These are phyloP conservation scores for Calonectris borealis DNA, from an alignment of 2,113 vertebrate genomes.

Conservation along the genomic window DNA sequence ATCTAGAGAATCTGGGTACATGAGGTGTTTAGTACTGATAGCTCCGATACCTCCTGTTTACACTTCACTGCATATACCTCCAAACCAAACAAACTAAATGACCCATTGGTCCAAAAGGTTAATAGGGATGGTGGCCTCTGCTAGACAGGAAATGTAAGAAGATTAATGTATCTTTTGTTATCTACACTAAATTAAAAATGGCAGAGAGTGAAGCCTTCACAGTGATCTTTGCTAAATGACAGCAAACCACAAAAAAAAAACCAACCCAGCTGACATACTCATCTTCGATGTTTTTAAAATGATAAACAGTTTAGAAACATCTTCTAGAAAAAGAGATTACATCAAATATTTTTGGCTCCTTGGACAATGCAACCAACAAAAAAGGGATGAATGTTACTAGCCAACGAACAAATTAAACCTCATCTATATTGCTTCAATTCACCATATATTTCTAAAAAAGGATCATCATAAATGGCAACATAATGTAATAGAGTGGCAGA, in stretches of 20 bases:
- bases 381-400: neutral
- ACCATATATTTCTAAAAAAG: neutral
- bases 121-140: neutral
- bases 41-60: neutral
- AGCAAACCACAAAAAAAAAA: neutral
- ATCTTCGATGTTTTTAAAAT: neutral
- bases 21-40: neutral
- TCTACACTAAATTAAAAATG: neutral
- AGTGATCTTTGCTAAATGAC: neutral
- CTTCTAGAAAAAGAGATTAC: neutral
- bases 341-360: neutral
- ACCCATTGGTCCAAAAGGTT: accelerated
- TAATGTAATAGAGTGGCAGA: neutral
- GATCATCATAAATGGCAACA: neutral
- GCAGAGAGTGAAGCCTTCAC: neutral
- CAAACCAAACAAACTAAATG: neutral
- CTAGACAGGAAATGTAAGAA: neutral
- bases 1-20: neutral
- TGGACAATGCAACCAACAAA: neutral
- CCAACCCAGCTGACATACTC: neutral
- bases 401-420: neutral
- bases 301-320: neutral
- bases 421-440: neutral
- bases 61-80: neutral
- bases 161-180: neutral